These are phyloP conservation scores for Coluber constrictor DNA, from an alignment of 2,797 vertebrate genomes.

Conservation along the genomic window DNA sequence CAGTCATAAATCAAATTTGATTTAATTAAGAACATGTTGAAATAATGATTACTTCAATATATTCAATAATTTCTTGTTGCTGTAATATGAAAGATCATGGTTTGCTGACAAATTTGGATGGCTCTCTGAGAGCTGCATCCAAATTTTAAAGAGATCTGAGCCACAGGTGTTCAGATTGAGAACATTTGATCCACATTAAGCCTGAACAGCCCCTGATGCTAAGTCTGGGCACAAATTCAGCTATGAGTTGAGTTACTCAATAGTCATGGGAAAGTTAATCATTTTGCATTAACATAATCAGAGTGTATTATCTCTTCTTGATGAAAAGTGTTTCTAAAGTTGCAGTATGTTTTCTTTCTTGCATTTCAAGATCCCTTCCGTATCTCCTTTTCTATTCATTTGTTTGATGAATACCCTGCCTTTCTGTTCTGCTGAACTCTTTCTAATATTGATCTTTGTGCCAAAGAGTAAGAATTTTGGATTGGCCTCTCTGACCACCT, in stretches of 20 bases:
- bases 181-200: not conserved
- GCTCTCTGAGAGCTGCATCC: not conserved
- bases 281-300: not conserved
- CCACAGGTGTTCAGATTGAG: not conserved
- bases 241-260: not conserved
- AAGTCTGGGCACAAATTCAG: not conserved
- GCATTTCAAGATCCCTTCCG: not conserved
- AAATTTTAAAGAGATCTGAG: not conserved
- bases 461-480: slow-evolving; percentile 77
- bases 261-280: not conserved
- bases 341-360: not conserved
- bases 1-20: not conserved
- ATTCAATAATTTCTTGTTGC: not conserved
- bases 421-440: not conserved
- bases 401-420: not conserved
- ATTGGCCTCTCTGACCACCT: slow-evolving; percentile 52
- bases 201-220: not conserved
- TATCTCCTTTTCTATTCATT: slow-evolving; percentile 14
- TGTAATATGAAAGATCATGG: not conserved
- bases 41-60: not conserved
- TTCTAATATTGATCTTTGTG: not conserved
- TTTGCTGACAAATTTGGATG: not conserved
- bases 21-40: not conserved
- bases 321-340: not conserved
- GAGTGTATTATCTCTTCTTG: not conserved